These are phyloP conservation scores for Procavia capensis DNA, from an alignment of 2,113 vertebrate genomes.

Conservation along the genomic window DNA sequence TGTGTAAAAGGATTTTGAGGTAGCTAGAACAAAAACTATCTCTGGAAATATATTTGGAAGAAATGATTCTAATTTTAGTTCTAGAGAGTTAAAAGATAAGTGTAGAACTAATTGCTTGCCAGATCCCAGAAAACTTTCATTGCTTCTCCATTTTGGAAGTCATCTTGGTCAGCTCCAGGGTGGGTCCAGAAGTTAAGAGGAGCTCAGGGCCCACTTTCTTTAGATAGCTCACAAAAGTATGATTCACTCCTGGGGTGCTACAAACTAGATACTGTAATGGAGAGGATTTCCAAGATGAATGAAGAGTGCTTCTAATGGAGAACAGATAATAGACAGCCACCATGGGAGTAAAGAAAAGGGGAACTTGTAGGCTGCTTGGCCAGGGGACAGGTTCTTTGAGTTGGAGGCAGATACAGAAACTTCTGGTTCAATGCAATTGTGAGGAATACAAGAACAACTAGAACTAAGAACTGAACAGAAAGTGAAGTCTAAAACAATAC, in stretches of 20 bases:
- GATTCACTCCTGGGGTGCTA: background rate
- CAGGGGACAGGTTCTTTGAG: background rate
- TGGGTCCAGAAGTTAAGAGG: background rate
- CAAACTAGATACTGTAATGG: background rate
- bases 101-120: background rate
- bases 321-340: background rate
- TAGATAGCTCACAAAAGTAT: background rate
- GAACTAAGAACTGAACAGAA: background rate
- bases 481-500: background rate
- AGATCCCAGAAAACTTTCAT: background rate
- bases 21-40: background rate
- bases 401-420: background rate
- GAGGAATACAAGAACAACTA: background rate
- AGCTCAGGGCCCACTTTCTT: rapidly evolving
- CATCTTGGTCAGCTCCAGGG: background rate
- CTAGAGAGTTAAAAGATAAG: background rate
- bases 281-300: rapidly evolving
- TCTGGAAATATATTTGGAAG: background rate
- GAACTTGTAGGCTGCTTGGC: background rate
- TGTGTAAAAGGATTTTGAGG: background rate
- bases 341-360: rapidly evolving
- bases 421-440: background rate
- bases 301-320: background rate
- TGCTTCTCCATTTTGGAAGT: background rate
- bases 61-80: background rate